These are phyloP conservation scores for Himalopsyche japonica DNA, from an alignment of 2,888 invertebrate species.

Conservation along the genomic window DNA sequence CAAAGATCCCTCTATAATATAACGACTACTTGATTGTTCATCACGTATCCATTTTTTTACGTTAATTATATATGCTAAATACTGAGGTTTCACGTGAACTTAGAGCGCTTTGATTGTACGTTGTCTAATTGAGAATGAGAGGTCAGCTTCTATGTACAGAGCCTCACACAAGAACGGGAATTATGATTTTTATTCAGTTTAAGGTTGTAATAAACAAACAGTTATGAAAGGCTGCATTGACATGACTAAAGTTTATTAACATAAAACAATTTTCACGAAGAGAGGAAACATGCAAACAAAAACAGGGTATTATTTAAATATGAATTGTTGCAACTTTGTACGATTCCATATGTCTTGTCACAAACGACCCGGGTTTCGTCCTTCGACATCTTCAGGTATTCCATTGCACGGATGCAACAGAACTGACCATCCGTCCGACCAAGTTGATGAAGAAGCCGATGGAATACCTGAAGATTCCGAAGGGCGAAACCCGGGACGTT, in stretches of 20 bases:
- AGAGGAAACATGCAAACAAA: background rate
- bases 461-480: too few relatives aligned
- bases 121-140: slow-evolving; percentile 5
- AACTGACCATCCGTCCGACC: too few relatives aligned
- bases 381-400: too few relatives aligned
- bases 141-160: background rate
- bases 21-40: slow-evolving; percentile 5
- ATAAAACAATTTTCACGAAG: background rate
- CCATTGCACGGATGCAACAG: too few relatives aligned
- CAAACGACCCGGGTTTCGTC: too few relatives aligned
- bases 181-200: slow-evolving; percentile 12
- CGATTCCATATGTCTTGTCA: too few relatives aligned
- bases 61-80: slow-evolving; percentile 16
- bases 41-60: slow-evolving; percentile 7
- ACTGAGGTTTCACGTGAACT: slow-evolving; percentile 9
- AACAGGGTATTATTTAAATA: too few relatives aligned
- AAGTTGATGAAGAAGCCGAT: too few relatives aligned
- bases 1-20: background rate
- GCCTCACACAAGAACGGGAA: background rate
- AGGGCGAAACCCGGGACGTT: too few relatives aligned
- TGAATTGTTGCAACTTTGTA: too few relatives aligned
- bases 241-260: background rate
- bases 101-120: background rate
- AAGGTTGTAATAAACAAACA: slow-evolving; percentile 9
- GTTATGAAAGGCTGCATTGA: background rate